Evolutionary conservation across 2,797 vertebrate genomes (phyloP).

Genomic region (Acanthis flammea): DNA sequence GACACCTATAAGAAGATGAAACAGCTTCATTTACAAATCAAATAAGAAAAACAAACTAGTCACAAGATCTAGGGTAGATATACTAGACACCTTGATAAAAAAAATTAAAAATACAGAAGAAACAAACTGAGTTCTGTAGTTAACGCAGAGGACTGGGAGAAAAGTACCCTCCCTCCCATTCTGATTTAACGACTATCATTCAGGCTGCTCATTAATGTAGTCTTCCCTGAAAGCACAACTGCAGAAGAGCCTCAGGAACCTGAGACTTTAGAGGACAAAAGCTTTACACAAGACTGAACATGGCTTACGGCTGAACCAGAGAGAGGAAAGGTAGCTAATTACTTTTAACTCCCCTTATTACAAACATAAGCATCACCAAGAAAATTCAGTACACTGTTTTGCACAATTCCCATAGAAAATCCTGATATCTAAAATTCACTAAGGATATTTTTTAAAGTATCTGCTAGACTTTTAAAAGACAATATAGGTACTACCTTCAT

Average conservation of each 20-base stretch:
- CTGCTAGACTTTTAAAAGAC: background rate
- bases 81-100: background rate
- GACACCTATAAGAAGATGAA: background rate
- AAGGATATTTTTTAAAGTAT: background rate
- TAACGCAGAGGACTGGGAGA: background rate
- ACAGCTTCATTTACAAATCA: background rate
- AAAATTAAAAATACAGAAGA: background rate
- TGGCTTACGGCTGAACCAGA: background rate
- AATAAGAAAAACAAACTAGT: background rate
- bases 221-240: background rate
- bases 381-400: background rate
- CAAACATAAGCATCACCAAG: background rate
- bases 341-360: background rate
- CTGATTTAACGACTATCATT: background rate
- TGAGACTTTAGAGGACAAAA: background rate
- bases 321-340: background rate
- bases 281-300: background rate
- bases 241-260: background rate
- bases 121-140: background rate
- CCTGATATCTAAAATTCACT: background rate
- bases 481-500: background rate
- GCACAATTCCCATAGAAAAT: background rate
- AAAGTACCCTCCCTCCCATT: background rate
- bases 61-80: background rate
- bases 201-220: fast-evolving